phyloP scores from a whole-genome alignment of 2,113 vertebrate species.

The Hirundichthys speculiger region DNA sequence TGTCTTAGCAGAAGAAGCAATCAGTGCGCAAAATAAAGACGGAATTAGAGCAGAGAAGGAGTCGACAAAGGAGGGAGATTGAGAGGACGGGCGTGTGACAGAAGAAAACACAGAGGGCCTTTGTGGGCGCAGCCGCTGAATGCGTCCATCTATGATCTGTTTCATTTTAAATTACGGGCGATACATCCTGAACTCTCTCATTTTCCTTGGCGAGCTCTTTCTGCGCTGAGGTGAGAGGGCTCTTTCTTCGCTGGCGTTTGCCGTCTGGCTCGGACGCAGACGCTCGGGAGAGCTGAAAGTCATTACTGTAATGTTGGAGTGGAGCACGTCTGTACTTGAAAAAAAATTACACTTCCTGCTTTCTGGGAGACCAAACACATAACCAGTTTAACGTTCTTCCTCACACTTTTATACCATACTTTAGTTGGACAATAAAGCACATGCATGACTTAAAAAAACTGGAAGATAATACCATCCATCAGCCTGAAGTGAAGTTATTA shows the following conservation, averaged over 20 bases:
- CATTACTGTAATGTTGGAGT: slow-evolving; percentile 19
- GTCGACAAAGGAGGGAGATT: slow-evolving; percentile 15
- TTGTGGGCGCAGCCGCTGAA: slow-evolving; percentile 39
- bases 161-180: slow-evolving; percentile 57
- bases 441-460: too few species aligned
- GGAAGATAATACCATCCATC: slow-evolving; percentile 1
- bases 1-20: slow-evolving; percentile 62
- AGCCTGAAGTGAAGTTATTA: neutral
- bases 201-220: slow-evolving; percentile 33
- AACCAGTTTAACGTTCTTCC: neutral
- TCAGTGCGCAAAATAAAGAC: slow-evolving; percentile 60
- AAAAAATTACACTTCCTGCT: slow-evolving; percentile 3
- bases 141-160: slow-evolving; percentile 48
- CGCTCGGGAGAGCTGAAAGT: slow-evolving; percentile 13
- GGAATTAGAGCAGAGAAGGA: slow-evolving; percentile 40
- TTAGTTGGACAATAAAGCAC: too few species aligned
- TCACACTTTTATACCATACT: neutral
- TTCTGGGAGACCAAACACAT: neutral
- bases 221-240: slow-evolving; percentile 16
- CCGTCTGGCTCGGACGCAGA: slow-evolving; percentile 4
- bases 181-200: slow-evolving; percentile 49
- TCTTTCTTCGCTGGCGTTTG: slow-evolving; percentile 20
- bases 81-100: slow-evolving; percentile 6
- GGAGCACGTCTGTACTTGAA: slow-evolving; percentile 20
- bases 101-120: slow-evolving; percentile 22